Conservation (phyloP, 2,113 vertebrate genomes). For the Aptenodytes forsteri region DNA sequence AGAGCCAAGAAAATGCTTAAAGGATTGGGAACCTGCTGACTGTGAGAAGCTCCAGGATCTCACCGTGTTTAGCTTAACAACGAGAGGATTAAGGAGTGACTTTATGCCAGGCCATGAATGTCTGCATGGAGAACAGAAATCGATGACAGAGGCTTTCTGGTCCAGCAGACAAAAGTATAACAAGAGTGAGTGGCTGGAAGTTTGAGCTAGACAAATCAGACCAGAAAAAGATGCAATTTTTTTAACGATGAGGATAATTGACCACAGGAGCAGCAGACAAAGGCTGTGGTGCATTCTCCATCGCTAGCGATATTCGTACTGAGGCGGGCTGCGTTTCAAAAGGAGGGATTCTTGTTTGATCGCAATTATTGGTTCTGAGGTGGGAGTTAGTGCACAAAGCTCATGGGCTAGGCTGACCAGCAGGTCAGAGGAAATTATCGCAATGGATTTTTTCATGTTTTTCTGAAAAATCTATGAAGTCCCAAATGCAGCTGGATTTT, state of each 20-base stretch:
- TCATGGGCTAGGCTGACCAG: not conserved
- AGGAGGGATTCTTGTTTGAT: not conserved
- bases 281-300: not conserved
- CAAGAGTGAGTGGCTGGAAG: not conserved
- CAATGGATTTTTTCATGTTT: not conserved
- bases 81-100: not conserved
- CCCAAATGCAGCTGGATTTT: not conserved
- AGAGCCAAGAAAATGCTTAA: not conserved
- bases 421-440: not conserved
- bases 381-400: not conserved
- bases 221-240: not conserved
- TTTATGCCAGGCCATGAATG: not conserved
- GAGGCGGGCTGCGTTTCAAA: rapidly evolving
- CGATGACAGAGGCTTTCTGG: not conserved
- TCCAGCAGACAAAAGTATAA: not conserved
- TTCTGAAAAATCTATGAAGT: not conserved
- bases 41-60: not conserved
- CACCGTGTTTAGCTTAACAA: not conserved
- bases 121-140: not conserved
- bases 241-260: not conserved
- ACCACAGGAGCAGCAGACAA: not conserved
- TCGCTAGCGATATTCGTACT: rapidly evolving
- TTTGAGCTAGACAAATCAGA: rapidly evolving
- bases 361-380: not conserved
- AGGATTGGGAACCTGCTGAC: not conserved